Evolutionary conservation across 1,140 invertebrate species (phyloP).

Genomic region (Drosophila orosa): DNA sequence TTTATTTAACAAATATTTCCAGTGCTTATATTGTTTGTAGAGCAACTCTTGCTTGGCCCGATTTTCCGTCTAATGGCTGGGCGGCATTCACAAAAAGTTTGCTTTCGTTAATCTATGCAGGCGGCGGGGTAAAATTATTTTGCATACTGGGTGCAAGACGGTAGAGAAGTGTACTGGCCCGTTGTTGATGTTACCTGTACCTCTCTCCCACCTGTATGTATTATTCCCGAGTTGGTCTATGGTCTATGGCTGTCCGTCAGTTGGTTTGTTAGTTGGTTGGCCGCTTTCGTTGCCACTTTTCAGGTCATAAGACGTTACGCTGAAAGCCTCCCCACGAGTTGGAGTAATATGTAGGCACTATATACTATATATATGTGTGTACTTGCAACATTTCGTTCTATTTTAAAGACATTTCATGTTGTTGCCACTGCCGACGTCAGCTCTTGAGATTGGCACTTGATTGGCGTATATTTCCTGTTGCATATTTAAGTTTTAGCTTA

Average conservation of each 20-base stretch:
- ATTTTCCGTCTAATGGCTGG: constrained; percentile 11
- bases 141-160: constrained; percentile 56
- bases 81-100: constrained; percentile 46
- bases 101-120: constrained; percentile 73
- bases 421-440: constrained; percentile 65
- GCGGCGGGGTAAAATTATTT: constrained; percentile 60
- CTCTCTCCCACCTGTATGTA: not conserved
- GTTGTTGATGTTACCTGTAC: constrained; percentile 19
- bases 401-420: constrained; percentile 80
- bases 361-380: not conserved
- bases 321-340: constrained; percentile 37
- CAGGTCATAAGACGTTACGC: constrained; percentile 78
- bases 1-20: too few relatives aligned
- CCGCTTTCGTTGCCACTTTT: constrained; percentile 66
- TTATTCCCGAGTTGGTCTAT: constrained; percentile 15
- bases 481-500: constrained; percentile 77
- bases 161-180: not conserved
- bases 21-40: constrained; percentile 1
- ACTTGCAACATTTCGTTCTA: constrained; percentile 72
- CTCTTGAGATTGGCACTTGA: constrained; percentile 77
- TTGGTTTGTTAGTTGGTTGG: constrained; percentile 61
- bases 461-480: constrained; percentile 83
- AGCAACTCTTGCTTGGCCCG: constrained; percentile 2
- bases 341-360: constrained; percentile 5
- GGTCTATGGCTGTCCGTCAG: constrained; percentile 54